These are phyloP conservation scores for Cynopterus brachyotis DNA, from an alignment of 2,113 vertebrate species.

Conservation along the genomic window DNA sequence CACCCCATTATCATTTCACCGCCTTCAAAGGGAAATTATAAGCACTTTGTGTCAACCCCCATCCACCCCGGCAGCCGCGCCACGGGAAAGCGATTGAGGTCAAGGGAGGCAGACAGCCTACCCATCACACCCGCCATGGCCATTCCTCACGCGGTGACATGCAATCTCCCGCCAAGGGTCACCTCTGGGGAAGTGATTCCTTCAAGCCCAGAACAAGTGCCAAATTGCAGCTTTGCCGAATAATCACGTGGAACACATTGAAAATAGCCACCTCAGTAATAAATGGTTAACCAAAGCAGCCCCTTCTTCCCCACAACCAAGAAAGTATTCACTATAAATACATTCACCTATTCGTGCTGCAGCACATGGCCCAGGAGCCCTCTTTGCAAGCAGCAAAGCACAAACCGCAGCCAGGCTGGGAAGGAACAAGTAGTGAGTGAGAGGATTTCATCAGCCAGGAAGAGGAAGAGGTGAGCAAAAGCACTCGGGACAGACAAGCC, in stretches of 20 bases:
- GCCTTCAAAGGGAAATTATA: conserved; percentile 76
- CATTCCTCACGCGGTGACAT: conserved; percentile 83
- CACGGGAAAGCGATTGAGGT: conserved; percentile 83
- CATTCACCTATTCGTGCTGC: not conserved
- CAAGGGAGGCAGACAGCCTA: conserved; percentile 83
- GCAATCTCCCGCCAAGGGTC: conserved; percentile 82
- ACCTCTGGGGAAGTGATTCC: conserved; percentile 83
- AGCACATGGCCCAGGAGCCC: not conserved
- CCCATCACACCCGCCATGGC: conserved; percentile 80
- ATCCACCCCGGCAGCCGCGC: conserved; percentile 77
- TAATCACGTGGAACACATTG: conserved; percentile 61
- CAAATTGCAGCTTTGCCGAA: conserved; percentile 80
- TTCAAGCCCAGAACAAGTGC: conserved; percentile 73
- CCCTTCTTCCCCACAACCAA: conserved; percentile 47
- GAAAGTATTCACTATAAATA: not conserved
- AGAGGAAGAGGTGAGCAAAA: not conserved
- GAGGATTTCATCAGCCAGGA: not conserved
- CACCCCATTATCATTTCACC: conserved; percentile 61
- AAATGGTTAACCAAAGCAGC: conserved; percentile 74
- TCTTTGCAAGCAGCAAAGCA: accelerated
- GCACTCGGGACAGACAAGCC: accelerated
- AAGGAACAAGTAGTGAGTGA: accelerated
- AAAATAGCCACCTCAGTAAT: conserved; percentile 70
- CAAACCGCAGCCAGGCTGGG: not conserved
- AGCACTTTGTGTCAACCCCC: conserved; percentile 81